Conservation (phyloP, 2,113 vertebrate species). For the Anoura caudifer region DNA sequence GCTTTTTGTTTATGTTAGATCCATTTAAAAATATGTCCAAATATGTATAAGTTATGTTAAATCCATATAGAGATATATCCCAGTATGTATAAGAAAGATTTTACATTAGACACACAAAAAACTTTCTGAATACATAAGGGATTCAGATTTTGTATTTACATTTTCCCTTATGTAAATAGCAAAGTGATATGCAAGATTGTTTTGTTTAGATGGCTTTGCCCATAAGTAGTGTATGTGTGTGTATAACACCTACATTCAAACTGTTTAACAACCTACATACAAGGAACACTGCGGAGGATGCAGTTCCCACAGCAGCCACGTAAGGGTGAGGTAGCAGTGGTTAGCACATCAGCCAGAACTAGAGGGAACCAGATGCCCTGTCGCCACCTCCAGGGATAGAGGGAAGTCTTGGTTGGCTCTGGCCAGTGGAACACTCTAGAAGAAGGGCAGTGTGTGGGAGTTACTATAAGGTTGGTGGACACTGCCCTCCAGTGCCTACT, state of each 20-base stretch:
- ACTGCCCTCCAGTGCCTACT: background rate
- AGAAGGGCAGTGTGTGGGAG: background rate
- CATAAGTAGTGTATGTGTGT: background rate
- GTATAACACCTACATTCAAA: background rate
- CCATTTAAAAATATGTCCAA: background rate
- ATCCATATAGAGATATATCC: background rate
- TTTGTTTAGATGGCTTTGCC: background rate
- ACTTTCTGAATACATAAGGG: constrained; percentile 24
- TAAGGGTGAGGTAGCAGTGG: background rate
- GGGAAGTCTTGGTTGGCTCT: background rate
- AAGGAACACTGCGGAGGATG: background rate
- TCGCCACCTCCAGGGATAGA: background rate
- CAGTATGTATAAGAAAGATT: background rate
- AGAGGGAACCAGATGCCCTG: background rate
- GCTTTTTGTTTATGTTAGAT: constrained; percentile 16
- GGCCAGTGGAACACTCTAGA: background rate
- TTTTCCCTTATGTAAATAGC: constrained; percentile 14
- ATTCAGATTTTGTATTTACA: constrained; percentile 14
- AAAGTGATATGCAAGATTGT: background rate
- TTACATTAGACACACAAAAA: background rate
- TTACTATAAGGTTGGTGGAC: background rate
- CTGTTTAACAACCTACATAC: background rate
- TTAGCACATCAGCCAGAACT: background rate
- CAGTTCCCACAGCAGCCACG: background rate
- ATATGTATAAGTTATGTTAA: background rate